Evolutionary conservation across 2,797 vertebrate genomes (phyloP), one percentile per base, ranked within the genome.

Genomic region (Pagetopsis macropterus): DNA sequence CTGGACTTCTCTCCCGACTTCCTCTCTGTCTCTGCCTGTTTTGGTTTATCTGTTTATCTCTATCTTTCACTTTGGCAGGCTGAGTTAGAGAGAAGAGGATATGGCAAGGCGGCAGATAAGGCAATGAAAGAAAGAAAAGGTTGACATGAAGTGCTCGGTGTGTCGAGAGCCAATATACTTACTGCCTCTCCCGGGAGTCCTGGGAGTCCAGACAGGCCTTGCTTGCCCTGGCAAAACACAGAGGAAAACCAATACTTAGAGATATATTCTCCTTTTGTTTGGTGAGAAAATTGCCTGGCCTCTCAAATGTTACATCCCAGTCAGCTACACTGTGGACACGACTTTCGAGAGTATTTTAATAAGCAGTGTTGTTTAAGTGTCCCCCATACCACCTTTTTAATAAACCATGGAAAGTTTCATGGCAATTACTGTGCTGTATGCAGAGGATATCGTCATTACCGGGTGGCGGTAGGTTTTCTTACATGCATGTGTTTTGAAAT

Each of bases 111-210:
- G 88, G 88, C 73, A 81, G 83, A 83, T 83, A 84, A 85, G 65
- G 78, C 62, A 72, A 73, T 31, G 62, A 79, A 70, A 72, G 75
- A 77, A 71, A 79, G 69, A 62, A 75, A 69, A 40, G 50, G 76
- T 88, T 88, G 81, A 91, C 86, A 80, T 83, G 66, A 84, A 80
- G 86, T 65, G 77, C 65, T 69, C 3, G 33, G 33, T 7, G 43
- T 44, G 69, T 76, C 76, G 68, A 50, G 57, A 52, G 83, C 70
- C 67, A 84, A 73, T 75, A 62, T 83, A 95, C 96, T 84, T 96
- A 98, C 97, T 73, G 85, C 85, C 88, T 96, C 95, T 94, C 97
- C 97, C 59, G 95, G 92, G 58, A 93, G 85, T 86, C 97, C 97
- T 74, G 91, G 93, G 75, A 94, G 95, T 80, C 97, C 97, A 80